Conservation (phyloP, 2,113 vertebrate genomes). For the Cettia cetti region DNA sequence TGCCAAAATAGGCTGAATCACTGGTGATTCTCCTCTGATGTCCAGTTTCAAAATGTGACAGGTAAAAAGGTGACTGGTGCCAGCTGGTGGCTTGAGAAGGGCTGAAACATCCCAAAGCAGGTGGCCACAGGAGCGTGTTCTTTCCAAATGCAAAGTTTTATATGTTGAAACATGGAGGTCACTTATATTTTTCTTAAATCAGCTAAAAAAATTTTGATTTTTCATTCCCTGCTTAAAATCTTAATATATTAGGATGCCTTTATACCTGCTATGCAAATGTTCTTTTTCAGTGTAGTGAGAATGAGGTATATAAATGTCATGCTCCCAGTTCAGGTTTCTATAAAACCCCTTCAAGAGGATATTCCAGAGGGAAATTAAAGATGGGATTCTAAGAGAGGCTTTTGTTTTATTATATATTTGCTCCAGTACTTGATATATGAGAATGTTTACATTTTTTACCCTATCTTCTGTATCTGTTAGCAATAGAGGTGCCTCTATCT, state of each 20-base stretch:
- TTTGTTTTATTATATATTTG: conserved; percentile 9
- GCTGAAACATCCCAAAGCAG: not conserved
- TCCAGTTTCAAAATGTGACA: not conserved
- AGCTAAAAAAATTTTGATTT: not conserved
- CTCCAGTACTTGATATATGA: not conserved
- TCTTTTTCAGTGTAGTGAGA: not conserved
- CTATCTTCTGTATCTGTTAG: not conserved
- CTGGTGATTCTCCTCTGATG: not conserved
- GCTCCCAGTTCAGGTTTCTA: not conserved
- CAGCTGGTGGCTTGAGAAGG: not conserved
- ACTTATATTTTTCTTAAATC: not conserved
- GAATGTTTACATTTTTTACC: not conserved
- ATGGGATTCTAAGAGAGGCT: not conserved
- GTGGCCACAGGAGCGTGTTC: not conserved
- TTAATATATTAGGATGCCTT: not conserved
- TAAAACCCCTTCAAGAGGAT: not conserved
- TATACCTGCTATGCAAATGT: not conserved
- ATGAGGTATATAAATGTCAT: not conserved
- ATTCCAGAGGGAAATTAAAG: not conserved
- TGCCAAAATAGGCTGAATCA: not conserved
- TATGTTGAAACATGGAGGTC: not conserved
- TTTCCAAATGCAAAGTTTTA: not conserved
- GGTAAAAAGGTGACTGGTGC: not conserved
- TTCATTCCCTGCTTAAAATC: not conserved
- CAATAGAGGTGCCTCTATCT: not conserved